Evolutionary conservation across 2,888 invertebrate genomes (phyloP), one percentile per base, ranked within the genome.

Genomic region (Ypsolopha scabrella): DNA sequence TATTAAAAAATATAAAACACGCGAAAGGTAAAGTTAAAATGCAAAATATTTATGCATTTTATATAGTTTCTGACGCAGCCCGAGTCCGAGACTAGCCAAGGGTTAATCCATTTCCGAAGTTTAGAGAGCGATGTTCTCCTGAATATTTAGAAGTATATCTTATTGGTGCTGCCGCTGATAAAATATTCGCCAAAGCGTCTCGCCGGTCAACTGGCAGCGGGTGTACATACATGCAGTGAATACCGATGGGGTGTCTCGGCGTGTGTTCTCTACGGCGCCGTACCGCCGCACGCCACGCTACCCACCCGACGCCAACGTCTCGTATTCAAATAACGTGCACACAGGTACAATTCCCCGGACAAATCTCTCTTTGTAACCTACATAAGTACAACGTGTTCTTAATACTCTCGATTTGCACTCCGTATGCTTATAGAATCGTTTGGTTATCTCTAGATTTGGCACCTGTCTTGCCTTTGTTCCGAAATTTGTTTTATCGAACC

Each of bases 91-190:
- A 39, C n/a, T 38, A 14, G 47, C 43, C 37, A 35, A 9, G 13
- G 41, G 51, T 53, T n/a, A 50, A 53, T 53, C 53, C 55, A 51
- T 52, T 54, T 52, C 45, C 45, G 51, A 52, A 54, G 52, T 54
- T 54, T 54, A 52, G 36, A 51, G 52, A 48, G 51, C 47, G 47
- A 50, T 48, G 46, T 47, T 45, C 50, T 50, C 45, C 43, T 54
- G 54, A 54, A 54, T 54, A 54, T 51, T 54, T 54, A 51, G 52
- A 50, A 44, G 11, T 51, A 54, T 54, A 52, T 54, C 54, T 54
- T 54, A 52, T 52, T 52, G 52, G 52, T 50, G 49, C 43, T 37
- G 54, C 54, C 52, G 35, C 51, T 52, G 54, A 54, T 52, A 54
- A 54, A 54, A 54, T 54, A 54, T 54, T 54, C 52, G 48, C 50